A percentile compares a stretch with the other conserved stretches of the same genome.
Conservation (phyloP, 2,113 vertebrate genomes). For the Anarrhichthys ocellatus region DNA sequence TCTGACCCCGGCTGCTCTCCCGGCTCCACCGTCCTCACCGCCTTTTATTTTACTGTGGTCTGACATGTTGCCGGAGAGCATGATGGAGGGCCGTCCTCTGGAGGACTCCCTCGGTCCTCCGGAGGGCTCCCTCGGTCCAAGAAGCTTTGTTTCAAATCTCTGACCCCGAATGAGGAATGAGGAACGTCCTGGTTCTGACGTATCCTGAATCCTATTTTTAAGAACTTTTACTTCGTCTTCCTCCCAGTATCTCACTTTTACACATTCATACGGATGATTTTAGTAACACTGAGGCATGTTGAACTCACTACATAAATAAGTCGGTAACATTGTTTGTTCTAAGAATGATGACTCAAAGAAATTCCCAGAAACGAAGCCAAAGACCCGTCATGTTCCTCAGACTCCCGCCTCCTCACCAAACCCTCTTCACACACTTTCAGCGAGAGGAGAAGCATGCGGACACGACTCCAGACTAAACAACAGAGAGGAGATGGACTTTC, state of each 20-base stretch:
- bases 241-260: background rate
- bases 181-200: too few species aligned
- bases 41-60: background rate
- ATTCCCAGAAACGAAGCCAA: background rate
- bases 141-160: background rate
- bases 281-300: background rate
- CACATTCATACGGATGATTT: background rate
- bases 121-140: slow-evolving; percentile 11
- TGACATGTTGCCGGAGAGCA: slow-evolving; percentile 45
- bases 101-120: slow-evolving; percentile 13
- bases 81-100: slow-evolving; percentile 48
- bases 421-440: slow-evolving; percentile 24
- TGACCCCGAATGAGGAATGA: background rate
- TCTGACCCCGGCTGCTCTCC: slow-evolving; percentile 37
- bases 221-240: background rate
- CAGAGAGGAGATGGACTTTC: slow-evolving; percentile 31
- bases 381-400: too few species aligned
- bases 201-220: too few species aligned
- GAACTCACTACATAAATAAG: background rate
- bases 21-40: background rate
- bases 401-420: slow-evolving; percentile 14
- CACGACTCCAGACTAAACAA: slow-evolving; percentile 7
- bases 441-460: slow-evolving; percentile 8
- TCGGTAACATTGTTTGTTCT: background rate
- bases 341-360: background rate